Base-by-base conservation (phyloP, 2,888 invertebrate genomes). In the Polylopha cassiicola region DNA sequence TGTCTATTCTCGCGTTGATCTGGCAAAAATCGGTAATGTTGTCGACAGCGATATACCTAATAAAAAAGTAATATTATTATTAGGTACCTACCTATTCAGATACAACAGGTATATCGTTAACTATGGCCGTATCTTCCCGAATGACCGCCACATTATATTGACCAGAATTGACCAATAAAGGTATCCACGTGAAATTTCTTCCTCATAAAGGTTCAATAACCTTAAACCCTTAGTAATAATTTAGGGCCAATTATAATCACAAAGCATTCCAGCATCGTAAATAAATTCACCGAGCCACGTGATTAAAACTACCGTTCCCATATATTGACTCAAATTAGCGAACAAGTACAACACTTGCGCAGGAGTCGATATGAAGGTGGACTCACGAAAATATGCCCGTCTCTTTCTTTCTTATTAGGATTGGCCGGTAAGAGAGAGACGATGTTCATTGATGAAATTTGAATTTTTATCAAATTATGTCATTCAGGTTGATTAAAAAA, bases 301-400 rank as follows among this genome's bases (percentile, higher is more conserved):
- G 51, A 65, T 68, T 59, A 57, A n/a, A 53, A 62, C 50, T 68
- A 72, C 74, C 65, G 71, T 73, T 73, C 43, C 51, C 58, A 65
- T 65, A 44, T 52, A 66, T 70, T 64, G 63, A 48, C 53, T 58
- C 51, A 6, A 51, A 62, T 65, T 60, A 61, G 41, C 55, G 43
- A 47, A 45, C 38, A 28, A 24, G 11, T 21, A 30, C 11, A 11
- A 1, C 5, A 3, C 3, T 14, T 22, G 7, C 39, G 14, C 39
- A 9, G 3, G 23, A 3, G 17, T 28, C 9, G 2, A 16, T n/a
- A n/a, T n/a, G n/a, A n/a, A 7, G 21, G n/a, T 13, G 32, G 7
- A 46, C 13, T 37, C 21, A 26, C 11, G 21, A 24, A 42, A 34
- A 9, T 50, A 44, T 33, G 16, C 9, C 24, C 22, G 24, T 56